Evolutionary conservation across 2,113 vertebrate genomes (phyloP).

Genomic region (Megaceryle maxima): DNA sequence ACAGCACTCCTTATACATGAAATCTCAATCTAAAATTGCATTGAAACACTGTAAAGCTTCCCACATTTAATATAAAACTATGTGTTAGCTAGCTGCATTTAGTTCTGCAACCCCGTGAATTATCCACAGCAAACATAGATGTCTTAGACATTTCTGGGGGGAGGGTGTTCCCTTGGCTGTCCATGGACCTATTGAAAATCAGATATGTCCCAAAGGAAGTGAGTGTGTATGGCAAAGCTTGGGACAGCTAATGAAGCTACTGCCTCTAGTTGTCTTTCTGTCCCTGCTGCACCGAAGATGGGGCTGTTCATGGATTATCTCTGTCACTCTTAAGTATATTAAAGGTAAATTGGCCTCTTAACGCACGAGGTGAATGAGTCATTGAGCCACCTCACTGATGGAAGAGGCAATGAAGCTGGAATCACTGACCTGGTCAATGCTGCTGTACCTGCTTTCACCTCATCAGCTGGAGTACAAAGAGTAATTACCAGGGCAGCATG

Average conservation of each 20-base stretch:
- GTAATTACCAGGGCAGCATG: neutral
- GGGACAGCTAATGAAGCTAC: neutral
- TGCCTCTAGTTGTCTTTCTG: neutral
- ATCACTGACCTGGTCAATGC: neutral
- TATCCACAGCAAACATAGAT: neutral
- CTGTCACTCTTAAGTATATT: neutral
- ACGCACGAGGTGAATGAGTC: neutral
- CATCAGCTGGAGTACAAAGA: neutral
- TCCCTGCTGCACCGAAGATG: neutral
- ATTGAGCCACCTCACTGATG: neutral
- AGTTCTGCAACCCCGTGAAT: neutral
- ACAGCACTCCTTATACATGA: neutral
- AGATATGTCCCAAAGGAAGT: neutral
- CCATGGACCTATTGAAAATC: neutral
- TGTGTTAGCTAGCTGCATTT: neutral
- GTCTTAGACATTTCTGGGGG: neutral
- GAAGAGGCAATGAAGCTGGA: neutral
- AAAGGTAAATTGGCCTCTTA: neutral
- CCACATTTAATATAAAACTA: neutral
- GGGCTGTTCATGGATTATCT: neutral
- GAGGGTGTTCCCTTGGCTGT: neutral
- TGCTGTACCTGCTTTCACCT: neutral
- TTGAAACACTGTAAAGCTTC: neutral
- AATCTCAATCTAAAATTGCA: neutral
- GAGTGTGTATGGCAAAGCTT: neutral